Evolutionary conservation across 2,113 vertebrate genomes (phyloP), one percentile per base, ranked within the genome.

Genomic region (Peromyscus californicus): DNA sequence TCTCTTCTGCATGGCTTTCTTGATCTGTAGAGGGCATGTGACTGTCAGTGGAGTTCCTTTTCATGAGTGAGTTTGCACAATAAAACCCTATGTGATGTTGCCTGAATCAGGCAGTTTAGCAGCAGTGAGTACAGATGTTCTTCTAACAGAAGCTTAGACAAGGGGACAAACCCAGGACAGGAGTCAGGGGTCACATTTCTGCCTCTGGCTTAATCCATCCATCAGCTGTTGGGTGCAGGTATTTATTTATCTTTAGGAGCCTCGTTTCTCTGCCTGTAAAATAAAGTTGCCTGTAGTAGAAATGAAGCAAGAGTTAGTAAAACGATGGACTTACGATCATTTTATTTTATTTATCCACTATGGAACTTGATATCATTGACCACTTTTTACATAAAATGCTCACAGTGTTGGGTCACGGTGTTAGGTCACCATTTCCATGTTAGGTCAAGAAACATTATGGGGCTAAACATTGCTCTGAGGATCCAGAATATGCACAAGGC

Each of bases 311-410:
- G 29, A 88, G 88, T 57, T 95, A 42, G 29, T 74, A 86, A 89
- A 89, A 42, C 12, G 33, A 67, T 16, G 11, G 39, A 31, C 36
- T 17, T 65, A 93, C n/a, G 21, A 61, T 87, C 33, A 91, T 31
- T 94, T 85, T 57, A 33, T 74, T 79, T 70, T 85, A 19, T 65
- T 84, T 94, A 13, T 90, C 61, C 48, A 7, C 48, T 51, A 11
- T 42, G 36, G 33, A 22, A 69, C 67, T 88, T 96, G 65, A 16
- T 63, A 86, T 74, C 82, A 61, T 54, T 72, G 79, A 51, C 45
- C 29, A 86, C 17, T 95, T 96, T 19, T 33, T 75, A 29, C 84
- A 79, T 90, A 78, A 96, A 97, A 61, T 42, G 13, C 54, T 80
- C 15, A 76, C 33, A 0, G 8, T 84, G 83, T 91, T 69, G 42